Evolutionary conservation across 2,797 vertebrate species (phyloP).

Genomic region (Siniperca obscura): DNA sequence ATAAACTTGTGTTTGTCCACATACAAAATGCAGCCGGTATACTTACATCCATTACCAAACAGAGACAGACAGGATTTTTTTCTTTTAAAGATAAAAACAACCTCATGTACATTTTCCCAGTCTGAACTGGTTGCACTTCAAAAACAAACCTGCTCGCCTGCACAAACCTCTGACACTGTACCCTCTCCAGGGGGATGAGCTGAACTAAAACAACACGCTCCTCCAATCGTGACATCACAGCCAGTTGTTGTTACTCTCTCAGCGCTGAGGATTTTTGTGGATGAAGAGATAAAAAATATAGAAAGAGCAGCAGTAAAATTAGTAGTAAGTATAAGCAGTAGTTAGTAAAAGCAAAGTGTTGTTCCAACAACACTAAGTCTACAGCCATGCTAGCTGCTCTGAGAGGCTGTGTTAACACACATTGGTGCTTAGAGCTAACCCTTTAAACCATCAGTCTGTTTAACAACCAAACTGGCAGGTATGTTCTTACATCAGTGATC

Average conservation of each 20-base stretch:
- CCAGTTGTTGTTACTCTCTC: slow-evolving; percentile 46
- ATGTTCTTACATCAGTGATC: not conserved
- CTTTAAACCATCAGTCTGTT: no score
- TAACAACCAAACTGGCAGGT: no score
- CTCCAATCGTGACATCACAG: slow-evolving; percentile 37
- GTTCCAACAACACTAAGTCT: not conserved
- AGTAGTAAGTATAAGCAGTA: not conserved
- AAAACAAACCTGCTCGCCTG: slow-evolving; percentile 53
- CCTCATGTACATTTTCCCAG: not conserved
- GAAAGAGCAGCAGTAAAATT: not conserved
- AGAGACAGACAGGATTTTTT: not conserved
- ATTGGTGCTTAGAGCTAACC: not conserved
- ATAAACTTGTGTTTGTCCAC: not conserved
- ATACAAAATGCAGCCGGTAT: not conserved
- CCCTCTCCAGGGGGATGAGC: slow-evolving; percentile 58
- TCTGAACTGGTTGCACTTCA: slow-evolving; percentile 33
- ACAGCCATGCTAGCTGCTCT: not conserved
- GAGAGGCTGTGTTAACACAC: not conserved
- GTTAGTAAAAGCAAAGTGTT: not conserved
- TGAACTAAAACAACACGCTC: slow-evolving; percentile 57
- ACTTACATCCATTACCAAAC: not conserved
- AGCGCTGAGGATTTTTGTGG: slow-evolving; percentile 5
- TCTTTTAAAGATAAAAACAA: not conserved
- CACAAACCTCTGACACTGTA: slow-evolving; percentile 44
- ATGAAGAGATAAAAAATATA: slow-evolving; percentile 4